Conservation (phyloP, 2,113 vertebrate species). For the Myocastor coypus region DNA sequence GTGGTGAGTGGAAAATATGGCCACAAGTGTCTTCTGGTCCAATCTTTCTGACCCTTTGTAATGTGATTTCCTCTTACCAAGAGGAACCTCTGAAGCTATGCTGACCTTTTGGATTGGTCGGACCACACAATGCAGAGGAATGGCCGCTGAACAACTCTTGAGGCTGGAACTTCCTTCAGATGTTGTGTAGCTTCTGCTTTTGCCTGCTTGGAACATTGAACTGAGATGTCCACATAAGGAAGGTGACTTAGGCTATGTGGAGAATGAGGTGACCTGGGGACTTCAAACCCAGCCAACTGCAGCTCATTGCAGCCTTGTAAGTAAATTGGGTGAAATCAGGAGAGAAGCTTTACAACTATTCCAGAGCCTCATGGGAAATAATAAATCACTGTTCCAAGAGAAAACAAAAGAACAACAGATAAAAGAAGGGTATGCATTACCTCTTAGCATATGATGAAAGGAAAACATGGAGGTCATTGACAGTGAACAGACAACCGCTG, state of each 20-base stretch:
- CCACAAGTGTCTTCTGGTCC: background rate
- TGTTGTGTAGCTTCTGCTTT: background rate
- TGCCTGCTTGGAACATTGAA: background rate
- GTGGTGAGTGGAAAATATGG: background rate
- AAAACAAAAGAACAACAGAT: background rate
- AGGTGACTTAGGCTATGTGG: accelerated
- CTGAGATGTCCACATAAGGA: background rate
- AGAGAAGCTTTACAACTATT: background rate
- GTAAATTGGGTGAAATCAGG: background rate
- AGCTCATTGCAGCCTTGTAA: background rate
- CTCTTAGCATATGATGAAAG: background rate
- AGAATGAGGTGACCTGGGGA: background rate
- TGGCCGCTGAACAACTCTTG: background rate
- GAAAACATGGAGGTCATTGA: background rate
- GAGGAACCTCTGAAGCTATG: too few species aligned
- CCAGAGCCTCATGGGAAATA: background rate
- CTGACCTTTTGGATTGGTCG: background rate
- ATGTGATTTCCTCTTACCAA: background rate
- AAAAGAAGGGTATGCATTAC: background rate
- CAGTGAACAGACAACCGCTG: too few species aligned
- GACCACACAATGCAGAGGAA: background rate
- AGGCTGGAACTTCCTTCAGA: background rate
- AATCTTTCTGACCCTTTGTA: background rate
- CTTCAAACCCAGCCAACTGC: background rate
- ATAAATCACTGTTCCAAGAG: slow-evolving; percentile 1